These are phyloP conservation scores for Loxodonta africana DNA, from an alignment of 2,113 vertebrate species.

Conservation along the genomic window DNA sequence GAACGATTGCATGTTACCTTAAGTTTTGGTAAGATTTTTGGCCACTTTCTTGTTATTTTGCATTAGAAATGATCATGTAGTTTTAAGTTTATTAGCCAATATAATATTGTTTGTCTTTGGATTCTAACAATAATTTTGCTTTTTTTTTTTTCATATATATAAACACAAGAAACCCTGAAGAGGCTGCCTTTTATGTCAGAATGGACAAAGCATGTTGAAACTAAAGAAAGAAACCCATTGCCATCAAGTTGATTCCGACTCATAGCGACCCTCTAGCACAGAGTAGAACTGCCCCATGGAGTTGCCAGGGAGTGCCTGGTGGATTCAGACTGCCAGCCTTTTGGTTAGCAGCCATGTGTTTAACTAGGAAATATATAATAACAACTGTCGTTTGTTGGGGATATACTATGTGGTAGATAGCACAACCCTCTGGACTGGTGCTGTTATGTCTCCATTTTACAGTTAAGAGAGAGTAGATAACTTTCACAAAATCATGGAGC, in stretches of 20 bases:
- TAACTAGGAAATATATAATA: not conserved
- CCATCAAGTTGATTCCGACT: too few relatives aligned
- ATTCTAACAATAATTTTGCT: not conserved
- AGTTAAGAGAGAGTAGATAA: not conserved
- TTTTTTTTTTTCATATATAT: not conserved
- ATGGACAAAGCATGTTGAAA: not conserved
- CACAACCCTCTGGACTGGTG: not conserved
- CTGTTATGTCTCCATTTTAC: not conserved
- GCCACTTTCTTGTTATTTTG: not conserved
- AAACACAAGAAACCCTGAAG: not conserved
- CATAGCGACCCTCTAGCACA: too few relatives aligned
- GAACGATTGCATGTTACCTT: not conserved
- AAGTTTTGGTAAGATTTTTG: not conserved
- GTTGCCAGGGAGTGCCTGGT: too few relatives aligned
- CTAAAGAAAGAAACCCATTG: too few relatives aligned
- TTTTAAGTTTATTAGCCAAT: not conserved
- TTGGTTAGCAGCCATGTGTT: not conserved
- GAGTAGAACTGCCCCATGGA: too few relatives aligned
- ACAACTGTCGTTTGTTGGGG: not conserved
- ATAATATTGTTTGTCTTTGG: slow-evolving; percentile 1
- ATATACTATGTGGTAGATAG: not conserved
- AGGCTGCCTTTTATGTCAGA: not conserved
- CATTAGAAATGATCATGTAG: not conserved
- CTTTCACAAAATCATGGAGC: not conserved
- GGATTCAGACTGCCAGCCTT: not conserved